Base-by-base conservation (phyloP, 2,888 invertebrate species). In the Pseudolycoriella hygida region DNA sequence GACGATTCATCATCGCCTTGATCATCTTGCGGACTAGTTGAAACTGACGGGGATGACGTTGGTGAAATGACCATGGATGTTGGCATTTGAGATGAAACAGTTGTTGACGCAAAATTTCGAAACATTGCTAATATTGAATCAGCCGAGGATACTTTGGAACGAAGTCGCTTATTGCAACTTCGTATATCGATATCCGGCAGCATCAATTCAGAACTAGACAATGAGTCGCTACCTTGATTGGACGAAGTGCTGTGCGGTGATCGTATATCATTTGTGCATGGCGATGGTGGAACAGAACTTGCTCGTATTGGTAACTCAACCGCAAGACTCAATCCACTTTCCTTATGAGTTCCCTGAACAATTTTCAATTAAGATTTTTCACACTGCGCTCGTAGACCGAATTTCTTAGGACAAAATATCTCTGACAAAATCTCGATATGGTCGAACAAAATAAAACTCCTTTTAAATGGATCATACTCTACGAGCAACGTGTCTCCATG, bases 91-190 rank as follows among this genome's bases (percentile, higher is more conserved):
- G 47, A 43, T 39, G 47, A 71, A 70, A 38, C 72, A 47, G 71
- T 73, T 43, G 75, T 72, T 17, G 78, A 76, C 15, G 80, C 76
- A 57, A 80, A 80, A 57, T 78, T 81, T 46, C 79, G 68, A 58
- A 84, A 81, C 78, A 84, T 82, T 10, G 82, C 80, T 49, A 83
- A 62, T 51, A 84, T 79, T 1, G 83, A 83, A 61, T 85, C 84
- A 10, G 84, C 83, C 56, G 80, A 81, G 20, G 81, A 75, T 43
- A 80, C 78, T 61, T 80, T 81, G 51, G 75, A 65, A 43, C 63
- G 59, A 17, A 60, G 54, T 17, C 57, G 57, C 46, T 59, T 55
- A 45, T 57, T 56, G 25, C 25, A 25, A 48, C 53, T 53, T 55
- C 72, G 73, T 49, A 76, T 62, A 50, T 74, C 71, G 31, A 70